phyloP scores from a whole-genome alignment of 2,113 vertebrate genomes.

The Echinops telfairi region DNA sequence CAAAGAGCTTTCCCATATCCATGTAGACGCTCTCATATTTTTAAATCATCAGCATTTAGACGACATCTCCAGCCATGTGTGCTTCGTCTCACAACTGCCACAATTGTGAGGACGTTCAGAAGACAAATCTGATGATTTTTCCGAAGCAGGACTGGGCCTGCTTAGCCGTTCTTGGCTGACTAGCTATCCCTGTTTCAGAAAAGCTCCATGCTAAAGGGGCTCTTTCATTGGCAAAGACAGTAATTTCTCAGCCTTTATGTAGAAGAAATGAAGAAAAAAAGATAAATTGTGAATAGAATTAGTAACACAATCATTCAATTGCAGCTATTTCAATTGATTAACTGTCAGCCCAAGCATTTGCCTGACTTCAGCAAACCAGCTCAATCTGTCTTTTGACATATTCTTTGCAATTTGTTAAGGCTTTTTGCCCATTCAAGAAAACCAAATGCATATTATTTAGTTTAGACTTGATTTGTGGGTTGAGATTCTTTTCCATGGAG shows the following conservation, averaged over 20 bases:
- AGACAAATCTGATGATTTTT: conserved; percentile 24
- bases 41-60: not conserved
- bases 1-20: not conserved
- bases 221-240: conserved; percentile 78
- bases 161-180: not conserved
- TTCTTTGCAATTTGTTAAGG: conserved; percentile 83
- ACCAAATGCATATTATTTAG: conserved; percentile 74
- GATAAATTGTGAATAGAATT: conserved; percentile 84
- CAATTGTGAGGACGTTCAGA: not conserved
- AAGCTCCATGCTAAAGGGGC: conserved; percentile 68
- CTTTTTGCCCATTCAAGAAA: conserved; percentile 79
- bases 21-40: not conserved
- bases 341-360: conserved; percentile 85
- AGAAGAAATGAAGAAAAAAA: conserved; percentile 76
- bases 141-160: not conserved
- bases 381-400: conserved; percentile 85
- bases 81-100: not conserved
- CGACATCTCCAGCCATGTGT: not conserved
- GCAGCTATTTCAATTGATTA: conserved; percentile 88
- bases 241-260: conserved; percentile 78
- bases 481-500: conserved; percentile 69
- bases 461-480: conserved; percentile 59
- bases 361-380: conserved; percentile 86
- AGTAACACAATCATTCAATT: conserved; percentile 85
- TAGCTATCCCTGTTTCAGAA: conserved; percentile 11